Evolutionary conservation across 1,140 invertebrate genomes (phyloP).

Genomic region (Ephestia elutella): DNA sequence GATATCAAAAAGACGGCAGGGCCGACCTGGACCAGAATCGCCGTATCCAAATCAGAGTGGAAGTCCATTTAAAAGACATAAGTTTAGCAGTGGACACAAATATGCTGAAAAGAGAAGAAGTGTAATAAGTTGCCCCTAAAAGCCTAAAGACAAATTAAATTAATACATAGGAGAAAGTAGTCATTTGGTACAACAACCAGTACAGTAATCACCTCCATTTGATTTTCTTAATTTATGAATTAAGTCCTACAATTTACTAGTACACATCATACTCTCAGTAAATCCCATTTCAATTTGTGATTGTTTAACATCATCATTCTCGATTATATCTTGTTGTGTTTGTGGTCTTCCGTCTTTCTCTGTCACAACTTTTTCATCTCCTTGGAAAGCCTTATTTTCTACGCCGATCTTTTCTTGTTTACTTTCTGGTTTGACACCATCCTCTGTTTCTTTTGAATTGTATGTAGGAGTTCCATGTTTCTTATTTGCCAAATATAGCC

Average conservation of each 20-base stretch:
- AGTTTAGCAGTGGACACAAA: too few species aligned
- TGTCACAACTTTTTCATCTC: slow-evolving; percentile 36
- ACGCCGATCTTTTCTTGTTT: slow-evolving; percentile 38
- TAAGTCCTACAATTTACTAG: slow-evolving; percentile 48
- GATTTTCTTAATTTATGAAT: neutral
- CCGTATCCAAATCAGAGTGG: too few species aligned
- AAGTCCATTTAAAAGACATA: too few species aligned
- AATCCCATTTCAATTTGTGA: slow-evolving; percentile 65
- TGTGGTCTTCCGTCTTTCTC: slow-evolving; percentile 11
- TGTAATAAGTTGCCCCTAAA: too few species aligned
- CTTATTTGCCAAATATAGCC: slow-evolving; percentile 65
- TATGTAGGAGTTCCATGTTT: slow-evolving; percentile 28
- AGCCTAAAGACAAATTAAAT: too few species aligned
- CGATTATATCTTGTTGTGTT: slow-evolving; percentile 13
- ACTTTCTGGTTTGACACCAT: slow-evolving; percentile 19
- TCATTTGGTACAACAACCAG: too few species aligned
- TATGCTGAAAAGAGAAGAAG: too few species aligned
- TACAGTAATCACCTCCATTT: too few species aligned
- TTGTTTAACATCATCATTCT: slow-evolving; percentile 32
- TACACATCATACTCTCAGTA: slow-evolving; percentile 61
- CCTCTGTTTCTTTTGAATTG: slow-evolving; percentile 19
- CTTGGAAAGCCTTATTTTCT: slow-evolving; percentile 59
- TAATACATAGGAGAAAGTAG: too few species aligned
- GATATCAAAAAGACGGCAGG: too few species aligned
- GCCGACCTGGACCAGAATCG: too few species aligned